Conservation (phyloP, 2,113 vertebrate genomes). For the Taurulus bubalis region DNA sequence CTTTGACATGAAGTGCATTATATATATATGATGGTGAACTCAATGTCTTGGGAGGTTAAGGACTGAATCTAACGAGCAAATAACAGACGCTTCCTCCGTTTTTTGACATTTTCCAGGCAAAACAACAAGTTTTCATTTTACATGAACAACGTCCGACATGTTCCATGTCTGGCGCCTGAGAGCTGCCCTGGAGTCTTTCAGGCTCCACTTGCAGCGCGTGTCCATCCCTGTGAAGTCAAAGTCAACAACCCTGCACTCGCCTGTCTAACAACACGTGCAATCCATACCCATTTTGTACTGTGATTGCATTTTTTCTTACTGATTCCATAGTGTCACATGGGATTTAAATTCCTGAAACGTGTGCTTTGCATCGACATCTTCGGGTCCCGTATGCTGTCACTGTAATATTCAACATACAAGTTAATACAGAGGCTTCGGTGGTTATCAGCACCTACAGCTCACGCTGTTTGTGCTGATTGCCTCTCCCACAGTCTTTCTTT, state of each 20-base stretch:
- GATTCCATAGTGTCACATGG: neutral
- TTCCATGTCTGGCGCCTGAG: conserved; percentile 4
- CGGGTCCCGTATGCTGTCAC: neutral
- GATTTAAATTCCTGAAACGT: conserved; percentile 11
- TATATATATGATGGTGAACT: neutral
- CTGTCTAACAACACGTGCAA: conserved; percentile 6
- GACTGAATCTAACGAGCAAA: neutral
- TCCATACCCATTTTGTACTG: neutral
- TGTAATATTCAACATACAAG: neutral
- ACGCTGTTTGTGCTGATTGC: conserved; percentile 8
- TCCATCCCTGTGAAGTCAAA: conserved; percentile 10
- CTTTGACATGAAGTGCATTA: neutral
- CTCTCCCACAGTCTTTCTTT: neutral
- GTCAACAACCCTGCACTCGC: neutral
- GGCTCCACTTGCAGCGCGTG: conserved; percentile 3
- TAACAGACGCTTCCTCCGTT: neutral
- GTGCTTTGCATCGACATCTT: neutral
- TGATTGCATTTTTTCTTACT: neutral
- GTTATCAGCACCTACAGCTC: conserved; percentile 6
- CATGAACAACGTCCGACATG: neutral
- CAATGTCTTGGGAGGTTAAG: neutral
- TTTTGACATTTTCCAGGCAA: neutral
- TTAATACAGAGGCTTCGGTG: neutral
- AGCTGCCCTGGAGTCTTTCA: conserved; percentile 19
- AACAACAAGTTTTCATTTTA: neutral